Evolutionary conservation across 2,888 invertebrate genomes (phyloP), one percentile per base, ranked within the genome.

Genomic region (Tetropium fuscum): DNA sequence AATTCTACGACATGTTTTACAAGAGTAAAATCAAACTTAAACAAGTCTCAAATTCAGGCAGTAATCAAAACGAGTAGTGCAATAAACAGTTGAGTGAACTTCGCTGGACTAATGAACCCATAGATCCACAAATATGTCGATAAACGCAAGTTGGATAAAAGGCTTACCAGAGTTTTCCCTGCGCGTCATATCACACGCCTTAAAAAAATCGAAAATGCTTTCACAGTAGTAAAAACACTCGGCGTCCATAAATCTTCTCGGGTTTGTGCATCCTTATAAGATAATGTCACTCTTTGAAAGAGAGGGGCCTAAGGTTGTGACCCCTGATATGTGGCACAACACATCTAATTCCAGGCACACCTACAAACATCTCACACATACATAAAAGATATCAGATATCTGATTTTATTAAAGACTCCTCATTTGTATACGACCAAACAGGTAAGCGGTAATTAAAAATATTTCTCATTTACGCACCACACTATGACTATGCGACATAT

Each of bases 311-410:
- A 55, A 64, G 70, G 68, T 71, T 62, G 66, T 63, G 71, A 71
- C 68, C 71, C 68, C 59, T 60, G 63, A 70, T 71, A 71, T 71
- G 71, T 71, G 71, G 71, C 68, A 71, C 71, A 67, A 54, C 65
- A 60, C 66, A 64, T 65, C 61, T 59, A 63, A 61, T 59, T 56
- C 62, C 59, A 48, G 68, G 63, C 68, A 65, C 68, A 58, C 65
- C 68, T 53, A 68, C 64, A 47, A 40, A 40, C 51, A 38, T 62
- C 62, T 66, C 22, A 18, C 27, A 61, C 54, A 51, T 48, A 48
- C 58, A 63, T 64, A 64, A 63, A 62, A 58, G 62, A 64, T 67
- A 67, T 67, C 60, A 51, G 58, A 51, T 65, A 63, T 65, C 65
- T 65, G 63, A 65, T 65, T 62, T 62, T 65, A 65, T 55, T 51